Base-by-base conservation (phyloP, 2,113 vertebrate genomes). In the Eulacestoma nigropectus region DNA sequence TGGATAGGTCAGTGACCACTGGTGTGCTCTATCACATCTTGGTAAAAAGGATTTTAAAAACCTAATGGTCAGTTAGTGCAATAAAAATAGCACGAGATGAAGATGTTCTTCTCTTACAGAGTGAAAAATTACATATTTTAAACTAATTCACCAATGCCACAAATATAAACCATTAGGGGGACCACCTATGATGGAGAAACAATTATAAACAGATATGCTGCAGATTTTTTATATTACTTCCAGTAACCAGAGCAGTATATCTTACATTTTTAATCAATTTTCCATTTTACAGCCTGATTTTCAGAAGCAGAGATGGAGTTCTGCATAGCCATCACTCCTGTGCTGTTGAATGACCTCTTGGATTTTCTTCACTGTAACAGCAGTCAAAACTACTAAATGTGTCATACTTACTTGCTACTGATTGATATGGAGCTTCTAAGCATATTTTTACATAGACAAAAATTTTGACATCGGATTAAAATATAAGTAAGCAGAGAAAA, bases 261-360 rank as follows among this genome's bases (percentile, higher is more conserved):
- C 82, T 94, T 81, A 88, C 30, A 79, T 95, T 96, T 96, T 96
- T 94, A 96, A 96, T 90, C 76, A 81, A 68, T 95, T 94, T 96
- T 79, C 79, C 68, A 74, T 96, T 95, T 95, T 88, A 94, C 53
- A 81, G 23, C 37, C 76, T 82, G 57, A n/a, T 92, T 93, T 91
- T 95, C 3, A 6, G 82, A 72, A 90, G 62, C 49, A 67, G 69
- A 84, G 44, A 42, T 50, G 67, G 39, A 73, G 44, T 41, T 93
- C 64, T 88, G 64, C 47, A 46, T 33, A 93, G 39, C 75, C 33
- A 53, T 81, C 49, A 33, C 29, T 88, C 50, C 72, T 32, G 49
- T 4, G 6, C 46, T 67, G 33, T 35, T 81, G 65, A 96, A 91
- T 14, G 32, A 90, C 67, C 85, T 93, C 80, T 53, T 57, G 88